Evolutionary conservation across 2,888 invertebrate genomes (phyloP).

Genomic region (Adelognathus sp.): DNA sequence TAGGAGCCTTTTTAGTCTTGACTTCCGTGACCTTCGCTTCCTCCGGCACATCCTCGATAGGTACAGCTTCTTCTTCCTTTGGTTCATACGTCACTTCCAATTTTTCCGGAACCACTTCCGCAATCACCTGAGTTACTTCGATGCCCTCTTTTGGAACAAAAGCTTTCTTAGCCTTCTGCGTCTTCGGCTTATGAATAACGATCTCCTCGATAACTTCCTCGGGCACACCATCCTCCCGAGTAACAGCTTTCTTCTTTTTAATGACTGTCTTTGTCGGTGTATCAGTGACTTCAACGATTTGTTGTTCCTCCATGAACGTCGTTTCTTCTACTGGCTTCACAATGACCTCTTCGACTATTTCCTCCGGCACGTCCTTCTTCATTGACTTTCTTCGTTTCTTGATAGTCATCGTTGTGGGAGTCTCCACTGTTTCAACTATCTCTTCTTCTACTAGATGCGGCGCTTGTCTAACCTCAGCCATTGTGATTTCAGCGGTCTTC

Average conservation of each 20-base stretch:
- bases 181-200: slow-evolving; percentile 69
- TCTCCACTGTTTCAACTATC: slow-evolving; percentile 61
- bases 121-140: slow-evolving; percentile 62
- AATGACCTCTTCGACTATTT: slow-evolving; percentile 62
- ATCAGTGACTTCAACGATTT: slow-evolving; percentile 68
- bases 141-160: slow-evolving; percentile 61
- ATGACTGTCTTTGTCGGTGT: slow-evolving; percentile 61
- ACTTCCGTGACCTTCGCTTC: slow-evolving; percentile 54
- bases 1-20: slow-evolving; percentile 63
- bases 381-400: slow-evolving; percentile 60
- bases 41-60: slow-evolving; percentile 60
- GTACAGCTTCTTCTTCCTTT: slow-evolving; percentile 59
- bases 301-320: slow-evolving; percentile 56
- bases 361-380: slow-evolving; percentile 59
- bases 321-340: slow-evolving; percentile 58
- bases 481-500: slow-evolving; percentile 66
- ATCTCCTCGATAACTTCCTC: slow-evolving; percentile 74
- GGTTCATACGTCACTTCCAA: slow-evolving; percentile 59
- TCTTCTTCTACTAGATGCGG: slow-evolving; percentile 67
- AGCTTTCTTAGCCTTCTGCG: slow-evolving; percentile 58
- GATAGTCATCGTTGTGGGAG: slow-evolving; percentile 55
- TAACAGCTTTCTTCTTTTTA: slow-evolving; percentile 63
- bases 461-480: slow-evolving; percentile 61
- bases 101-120: slow-evolving; percentile 63
- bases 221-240: slow-evolving; percentile 60